A percentile compares a stretch with the other conserved stretches of the same genome.
Evolutionary conservation across 2,888 invertebrate species (phyloP).

Genomic region (Lasioglossum figueresi): DNA sequence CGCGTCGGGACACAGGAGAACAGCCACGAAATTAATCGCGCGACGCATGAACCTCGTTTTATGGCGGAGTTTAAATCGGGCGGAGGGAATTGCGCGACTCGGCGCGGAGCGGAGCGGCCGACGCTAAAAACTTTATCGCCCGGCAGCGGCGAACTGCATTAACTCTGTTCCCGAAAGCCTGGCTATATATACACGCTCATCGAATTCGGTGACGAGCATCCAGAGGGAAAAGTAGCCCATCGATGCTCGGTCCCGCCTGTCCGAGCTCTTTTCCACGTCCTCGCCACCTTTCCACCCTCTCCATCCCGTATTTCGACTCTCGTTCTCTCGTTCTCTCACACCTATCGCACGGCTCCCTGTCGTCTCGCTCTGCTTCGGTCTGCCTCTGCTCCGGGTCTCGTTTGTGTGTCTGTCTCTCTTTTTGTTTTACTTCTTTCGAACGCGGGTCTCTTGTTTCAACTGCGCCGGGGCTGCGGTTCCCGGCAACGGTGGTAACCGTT

Average conservation of each 20-base stretch:
- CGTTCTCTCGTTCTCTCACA: neutral
- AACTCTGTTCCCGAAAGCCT: slow-evolving; percentile 60
- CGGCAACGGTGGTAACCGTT: slow-evolving; percentile 38
- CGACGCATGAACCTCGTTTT: slow-evolving; percentile 54
- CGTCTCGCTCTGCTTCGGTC: neutral
- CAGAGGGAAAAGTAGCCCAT: slow-evolving; percentile 58
- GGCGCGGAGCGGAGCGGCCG: slow-evolving; percentile 7
- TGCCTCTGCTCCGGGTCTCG: neutral
- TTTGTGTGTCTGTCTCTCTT: neutral
- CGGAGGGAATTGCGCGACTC: slow-evolving; percentile 55
- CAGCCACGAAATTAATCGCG: slow-evolving; percentile 69
- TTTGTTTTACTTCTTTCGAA: slow-evolving; percentile 35
- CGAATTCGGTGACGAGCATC: slow-evolving; percentile 63
- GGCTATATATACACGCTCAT: slow-evolving; percentile 43
- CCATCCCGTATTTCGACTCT: neutral
- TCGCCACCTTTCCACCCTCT: slow-evolving; percentile 9
- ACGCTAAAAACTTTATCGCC: slow-evolving; percentile 74
- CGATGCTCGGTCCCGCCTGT: slow-evolving; percentile 38
- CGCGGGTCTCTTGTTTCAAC: slow-evolving; percentile 36
- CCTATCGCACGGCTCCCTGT: neutral
- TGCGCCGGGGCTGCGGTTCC: slow-evolving; percentile 37
- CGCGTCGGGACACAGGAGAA: slow-evolving; percentile 26
- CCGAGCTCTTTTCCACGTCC: slow-evolving; percentile 39
- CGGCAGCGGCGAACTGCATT: slow-evolving; percentile 70
- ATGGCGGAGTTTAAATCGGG: slow-evolving; percentile 66